Evolutionary conservation across 2,113 vertebrate genomes (phyloP).

Genomic region (Leucosticte australis): DNA sequence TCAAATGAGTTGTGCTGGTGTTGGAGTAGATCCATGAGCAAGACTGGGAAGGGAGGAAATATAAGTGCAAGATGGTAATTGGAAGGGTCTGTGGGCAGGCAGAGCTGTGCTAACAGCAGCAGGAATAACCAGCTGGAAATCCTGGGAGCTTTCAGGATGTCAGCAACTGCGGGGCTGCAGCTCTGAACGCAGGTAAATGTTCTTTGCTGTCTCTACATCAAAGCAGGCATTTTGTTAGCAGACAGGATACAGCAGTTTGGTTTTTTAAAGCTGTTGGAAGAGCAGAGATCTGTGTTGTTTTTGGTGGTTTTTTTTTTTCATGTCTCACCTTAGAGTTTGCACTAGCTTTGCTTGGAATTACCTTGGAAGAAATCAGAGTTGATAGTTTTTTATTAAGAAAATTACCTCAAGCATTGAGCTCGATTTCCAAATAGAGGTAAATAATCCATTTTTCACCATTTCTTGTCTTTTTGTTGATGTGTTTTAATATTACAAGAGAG

Average conservation of each 20-base stretch:
- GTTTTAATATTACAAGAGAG: not conserved
- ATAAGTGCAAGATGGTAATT: rapidly evolving
- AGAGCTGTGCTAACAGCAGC: not conserved
- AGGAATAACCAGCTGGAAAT: not conserved
- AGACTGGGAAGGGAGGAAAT: not conserved
- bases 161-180: not conserved
- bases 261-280: not conserved
- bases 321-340: not conserved
- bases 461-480: not conserved
- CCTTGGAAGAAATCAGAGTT: not conserved
- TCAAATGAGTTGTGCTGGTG: not conserved
- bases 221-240: not conserved
- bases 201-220: not conserved
- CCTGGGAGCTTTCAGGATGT: not conserved
- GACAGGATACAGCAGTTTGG: not conserved
- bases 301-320: not conserved
- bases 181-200: rapidly evolving
- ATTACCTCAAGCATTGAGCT: not conserved
- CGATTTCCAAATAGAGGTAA: not conserved
- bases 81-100: not conserved
- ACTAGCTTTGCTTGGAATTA: not conserved
- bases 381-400: not conserved
- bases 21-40: not conserved
- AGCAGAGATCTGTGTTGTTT: not conserved
- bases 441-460: not conserved